phyloP scores from a whole-genome alignment of 2,888 invertebrate species.

The Cheilosia pagana region DNA sequence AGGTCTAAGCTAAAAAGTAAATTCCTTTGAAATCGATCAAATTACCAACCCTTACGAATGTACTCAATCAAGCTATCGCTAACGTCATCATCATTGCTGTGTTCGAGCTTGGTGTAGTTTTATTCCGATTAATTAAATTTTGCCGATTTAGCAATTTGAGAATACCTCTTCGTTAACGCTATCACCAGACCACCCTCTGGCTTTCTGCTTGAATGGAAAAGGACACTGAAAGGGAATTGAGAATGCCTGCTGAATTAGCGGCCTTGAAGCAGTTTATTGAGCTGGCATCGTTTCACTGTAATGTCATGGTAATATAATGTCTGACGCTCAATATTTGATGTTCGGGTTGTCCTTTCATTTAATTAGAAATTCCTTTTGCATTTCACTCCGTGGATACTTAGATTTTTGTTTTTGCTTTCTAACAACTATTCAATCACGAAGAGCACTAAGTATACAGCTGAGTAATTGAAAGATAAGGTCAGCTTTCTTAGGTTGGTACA shows the following conservation, averaged over 20 bases:
- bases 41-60: conserved; percentile 24
- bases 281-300: conserved; percentile 21
- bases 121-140: conserved; percentile 66
- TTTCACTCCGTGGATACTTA: conserved; percentile 6
- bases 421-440: neutral
- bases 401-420: neutral
- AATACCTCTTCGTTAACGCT: conserved; percentile 48
- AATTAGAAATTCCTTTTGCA: conserved; percentile 47
- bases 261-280: conserved; percentile 21
- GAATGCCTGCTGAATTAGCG: conserved; percentile 36
- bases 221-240: conserved; percentile 27
- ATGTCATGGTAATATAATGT: conserved; percentile 46
- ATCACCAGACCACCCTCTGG: neutral
- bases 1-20: conserved; percentile 17
- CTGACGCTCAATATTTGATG: conserved; percentile 18
- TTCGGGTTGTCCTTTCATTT: conserved; percentile 28
- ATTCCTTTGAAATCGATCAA: conserved; percentile 46
- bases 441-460: neutral
- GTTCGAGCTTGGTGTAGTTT: conserved; percentile 50
- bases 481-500: neutral
- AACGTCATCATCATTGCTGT: conserved; percentile 46
- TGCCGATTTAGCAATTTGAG: conserved; percentile 54
- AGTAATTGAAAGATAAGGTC: neutral
- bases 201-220: conserved; percentile 17
- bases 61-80: conserved; percentile 35